A percentile compares a stretch with the other conserved stretches of the same genome.
These are phyloP conservation scores for Neocrepidodera transversa DNA, from an alignment of 2,888 invertebrate genomes.

Conservation along the genomic window DNA sequence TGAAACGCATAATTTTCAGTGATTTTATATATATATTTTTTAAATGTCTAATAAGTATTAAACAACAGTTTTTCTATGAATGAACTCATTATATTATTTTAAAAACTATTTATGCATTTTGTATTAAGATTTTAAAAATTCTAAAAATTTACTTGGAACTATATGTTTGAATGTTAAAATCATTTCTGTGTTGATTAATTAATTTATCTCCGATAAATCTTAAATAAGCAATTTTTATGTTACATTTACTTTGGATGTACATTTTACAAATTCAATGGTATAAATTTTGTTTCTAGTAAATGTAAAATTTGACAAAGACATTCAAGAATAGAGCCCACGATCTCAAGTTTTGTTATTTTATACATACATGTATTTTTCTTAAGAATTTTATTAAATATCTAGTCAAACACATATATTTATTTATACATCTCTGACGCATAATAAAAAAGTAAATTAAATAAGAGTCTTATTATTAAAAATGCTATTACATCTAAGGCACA, in stretches of 20 bases:
- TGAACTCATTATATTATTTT: not conserved
- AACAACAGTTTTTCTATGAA: not conserved
- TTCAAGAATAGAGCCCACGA: no score
- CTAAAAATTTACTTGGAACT: not conserved
- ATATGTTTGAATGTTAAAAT: not conserved
- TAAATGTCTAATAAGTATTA: not conserved
- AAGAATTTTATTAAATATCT: constrained; percentile 5
- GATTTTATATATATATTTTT: constrained; percentile 5
- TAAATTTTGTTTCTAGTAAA: no score
- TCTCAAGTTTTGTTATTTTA: no score
- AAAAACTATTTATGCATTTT: not conserved
- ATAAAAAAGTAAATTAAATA: constrained; percentile 4
- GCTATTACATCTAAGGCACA: constrained; percentile 16
- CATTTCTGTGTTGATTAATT: no score
- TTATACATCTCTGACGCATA: constrained; percentile 16
- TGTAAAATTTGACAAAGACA: no score
- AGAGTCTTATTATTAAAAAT: not conserved
- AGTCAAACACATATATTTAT: constrained; percentile 23
- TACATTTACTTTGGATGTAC: no score
- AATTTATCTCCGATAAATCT: no score
- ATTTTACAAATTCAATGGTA: no score
- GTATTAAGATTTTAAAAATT: not conserved
- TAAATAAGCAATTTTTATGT: no score
- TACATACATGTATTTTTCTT: no score
- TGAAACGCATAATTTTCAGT: constrained; percentile 18